Evolutionary conservation across 2,113 vertebrate genomes (phyloP).

Genomic region (Gorsachius goisagi): DNA sequence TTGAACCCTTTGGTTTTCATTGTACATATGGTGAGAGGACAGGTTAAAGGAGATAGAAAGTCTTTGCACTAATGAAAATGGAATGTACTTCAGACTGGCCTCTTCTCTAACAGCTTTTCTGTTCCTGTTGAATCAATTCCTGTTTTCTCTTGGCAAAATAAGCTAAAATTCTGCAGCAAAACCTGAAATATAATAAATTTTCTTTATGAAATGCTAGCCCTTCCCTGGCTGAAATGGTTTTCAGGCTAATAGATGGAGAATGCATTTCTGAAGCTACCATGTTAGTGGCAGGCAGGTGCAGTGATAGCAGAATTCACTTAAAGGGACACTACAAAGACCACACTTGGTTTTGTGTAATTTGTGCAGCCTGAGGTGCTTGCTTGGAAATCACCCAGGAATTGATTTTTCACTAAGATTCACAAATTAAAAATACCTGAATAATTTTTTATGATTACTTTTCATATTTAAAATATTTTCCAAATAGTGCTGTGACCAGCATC

Average conservation of each 20-base stretch:
- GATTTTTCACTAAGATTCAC: neutral
- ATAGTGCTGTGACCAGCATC: neutral
- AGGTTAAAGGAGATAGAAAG: neutral
- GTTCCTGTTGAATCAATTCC: neutral
- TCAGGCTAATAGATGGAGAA: neutral
- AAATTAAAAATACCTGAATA: neutral
- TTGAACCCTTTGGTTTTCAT: neutral
- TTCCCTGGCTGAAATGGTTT: neutral
- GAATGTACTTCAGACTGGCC: neutral
- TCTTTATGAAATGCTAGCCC: neutral
- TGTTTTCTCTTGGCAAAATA: neutral
- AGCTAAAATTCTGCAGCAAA: neutral
- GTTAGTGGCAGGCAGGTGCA: neutral
- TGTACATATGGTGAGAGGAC: neutral
- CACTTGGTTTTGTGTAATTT: neutral
- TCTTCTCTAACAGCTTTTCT: neutral
- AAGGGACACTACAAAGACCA: neutral
- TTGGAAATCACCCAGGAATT: neutral
- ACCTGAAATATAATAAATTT: neutral
- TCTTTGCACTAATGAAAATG: slow-evolving; percentile 1
- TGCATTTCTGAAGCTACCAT: neutral
- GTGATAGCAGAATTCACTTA: neutral
- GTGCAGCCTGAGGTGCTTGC: neutral
- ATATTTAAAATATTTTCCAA: neutral
- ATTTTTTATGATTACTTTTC: neutral